Evolutionary conservation across 2,888 invertebrate genomes (phyloP).

Genomic region (Xylophagus ater): DNA sequence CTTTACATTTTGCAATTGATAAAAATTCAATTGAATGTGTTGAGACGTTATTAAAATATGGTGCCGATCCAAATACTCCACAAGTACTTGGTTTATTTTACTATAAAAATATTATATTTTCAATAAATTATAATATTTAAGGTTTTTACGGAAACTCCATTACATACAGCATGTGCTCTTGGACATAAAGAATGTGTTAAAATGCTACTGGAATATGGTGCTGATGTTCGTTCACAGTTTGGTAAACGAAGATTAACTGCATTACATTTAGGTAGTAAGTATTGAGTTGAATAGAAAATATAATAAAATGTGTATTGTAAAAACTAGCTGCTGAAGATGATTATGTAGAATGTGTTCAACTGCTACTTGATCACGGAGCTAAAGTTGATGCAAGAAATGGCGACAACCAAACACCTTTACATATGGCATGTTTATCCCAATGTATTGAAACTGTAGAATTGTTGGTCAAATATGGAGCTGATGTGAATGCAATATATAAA

Average conservation of each 20-base stretch:
- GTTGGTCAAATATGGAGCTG: constrained; percentile 52
- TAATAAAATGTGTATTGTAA: background rate
- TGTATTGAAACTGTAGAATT: constrained; percentile 64
- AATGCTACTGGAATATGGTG: constrained; percentile 64
- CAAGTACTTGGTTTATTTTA: constrained; percentile 46
- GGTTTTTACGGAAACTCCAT: constrained; percentile 74
- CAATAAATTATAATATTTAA: constrained; percentile 25
- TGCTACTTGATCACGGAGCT: constrained; percentile 64
- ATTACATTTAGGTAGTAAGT: constrained; percentile 50
- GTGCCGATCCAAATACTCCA: constrained; percentile 72
- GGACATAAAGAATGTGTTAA: constrained; percentile 59
- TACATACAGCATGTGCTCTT: constrained; percentile 68
- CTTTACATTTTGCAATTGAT: constrained; percentile 75
- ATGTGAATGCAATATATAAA: constrained; percentile 54
- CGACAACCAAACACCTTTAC: constrained; percentile 71
- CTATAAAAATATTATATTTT: too few species aligned
- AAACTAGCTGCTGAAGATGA: constrained; percentile 69
- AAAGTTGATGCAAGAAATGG: constrained; percentile 63
- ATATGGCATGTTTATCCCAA: constrained; percentile 71
- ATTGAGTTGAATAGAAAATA: background rate
- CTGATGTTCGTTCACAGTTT: constrained; percentile 64
- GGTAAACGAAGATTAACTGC: constrained; percentile 65
- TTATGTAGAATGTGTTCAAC: constrained; percentile 60
- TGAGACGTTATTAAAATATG: constrained; percentile 56
- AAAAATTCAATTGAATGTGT: constrained; percentile 65